These are phyloP conservation scores for Uria aalge DNA, from an alignment of 2,113 vertebrate species.

Conservation along the genomic window DNA sequence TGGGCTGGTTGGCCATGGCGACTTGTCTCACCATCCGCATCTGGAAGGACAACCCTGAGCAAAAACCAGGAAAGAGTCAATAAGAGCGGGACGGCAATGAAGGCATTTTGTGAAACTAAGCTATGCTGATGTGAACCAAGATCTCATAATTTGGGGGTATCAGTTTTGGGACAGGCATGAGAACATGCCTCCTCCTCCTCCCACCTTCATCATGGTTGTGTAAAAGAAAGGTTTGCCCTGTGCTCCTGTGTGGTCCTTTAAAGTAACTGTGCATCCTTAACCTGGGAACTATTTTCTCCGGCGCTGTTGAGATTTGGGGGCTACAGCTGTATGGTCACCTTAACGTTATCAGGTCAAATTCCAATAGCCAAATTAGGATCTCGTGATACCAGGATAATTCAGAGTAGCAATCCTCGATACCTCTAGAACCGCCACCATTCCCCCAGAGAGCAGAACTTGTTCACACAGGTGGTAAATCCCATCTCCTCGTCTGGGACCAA, in stretches of 20 bases:
- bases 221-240: neutral
- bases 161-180: neutral
- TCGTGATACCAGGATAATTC: accelerated
- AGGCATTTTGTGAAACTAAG: neutral
- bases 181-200: neutral
- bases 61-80: neutral
- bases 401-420: neutral
- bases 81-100: neutral
- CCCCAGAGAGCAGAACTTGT: neutral
- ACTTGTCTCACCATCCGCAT: conserved; percentile 81
- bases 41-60: conserved; percentile 86
- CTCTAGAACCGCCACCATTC: accelerated
- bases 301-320: neutral
- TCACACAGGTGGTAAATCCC: neutral
- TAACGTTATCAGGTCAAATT: neutral
- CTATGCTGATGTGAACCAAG: neutral
- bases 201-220: neutral
- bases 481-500: neutral
- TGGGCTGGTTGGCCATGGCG: conserved; percentile 87
- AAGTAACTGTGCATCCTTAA: neutral
- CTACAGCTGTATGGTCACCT: neutral
- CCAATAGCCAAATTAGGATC: neutral
- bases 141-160: neutral
- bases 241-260: neutral
- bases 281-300: neutral